A percentile compares a stretch with the other conserved stretches of the same genome.
These are phyloP conservation scores for Hyperoplus lanceolatus DNA, from an alignment of 2,797 vertebrate species.

Conservation along the genomic window DNA sequence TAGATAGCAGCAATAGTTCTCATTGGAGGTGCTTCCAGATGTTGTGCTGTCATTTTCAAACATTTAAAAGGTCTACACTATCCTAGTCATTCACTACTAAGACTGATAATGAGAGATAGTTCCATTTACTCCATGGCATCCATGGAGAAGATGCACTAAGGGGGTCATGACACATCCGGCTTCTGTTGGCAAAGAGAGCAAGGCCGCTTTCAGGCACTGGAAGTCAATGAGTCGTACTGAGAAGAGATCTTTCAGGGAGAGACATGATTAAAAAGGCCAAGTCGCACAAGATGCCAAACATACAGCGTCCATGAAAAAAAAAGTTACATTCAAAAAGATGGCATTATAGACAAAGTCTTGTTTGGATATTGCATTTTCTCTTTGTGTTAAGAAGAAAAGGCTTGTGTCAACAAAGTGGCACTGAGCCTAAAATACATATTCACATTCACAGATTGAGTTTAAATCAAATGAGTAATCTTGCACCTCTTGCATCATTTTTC, in stretches of 20 bases:
- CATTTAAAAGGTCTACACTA: background rate
- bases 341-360: slow-evolving; percentile 19
- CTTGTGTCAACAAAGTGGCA: background rate
- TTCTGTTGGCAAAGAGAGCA: slow-evolving; percentile 77
- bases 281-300: slow-evolving; percentile 50
- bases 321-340: slow-evolving; percentile 1
- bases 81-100: slow-evolving; percentile 15
- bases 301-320: slow-evolving; percentile 25
- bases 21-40: background rate
- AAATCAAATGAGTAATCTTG: slow-evolving; percentile 5
- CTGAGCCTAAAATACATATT: background rate
- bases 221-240: slow-evolving; percentile 81
- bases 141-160: slow-evolving; percentile 77
- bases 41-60: slow-evolving; percentile 4
- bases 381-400: slow-evolving; percentile 5
- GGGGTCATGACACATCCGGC: slow-evolving; percentile 85
- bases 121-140: slow-evolving; percentile 74
- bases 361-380: slow-evolving; percentile 13
- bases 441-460: background rate
- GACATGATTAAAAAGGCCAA: slow-evolving; percentile 48
- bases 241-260: slow-evolving; percentile 68
- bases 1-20: background rate
- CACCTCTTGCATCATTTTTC: background rate
- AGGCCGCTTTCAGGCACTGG: slow-evolving; percentile 77
- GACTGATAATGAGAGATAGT: slow-evolving; percentile 56